phyloP scores from a whole-genome alignment of 2,113 vertebrate species.

The Psephotus haematonotus region DNA sequence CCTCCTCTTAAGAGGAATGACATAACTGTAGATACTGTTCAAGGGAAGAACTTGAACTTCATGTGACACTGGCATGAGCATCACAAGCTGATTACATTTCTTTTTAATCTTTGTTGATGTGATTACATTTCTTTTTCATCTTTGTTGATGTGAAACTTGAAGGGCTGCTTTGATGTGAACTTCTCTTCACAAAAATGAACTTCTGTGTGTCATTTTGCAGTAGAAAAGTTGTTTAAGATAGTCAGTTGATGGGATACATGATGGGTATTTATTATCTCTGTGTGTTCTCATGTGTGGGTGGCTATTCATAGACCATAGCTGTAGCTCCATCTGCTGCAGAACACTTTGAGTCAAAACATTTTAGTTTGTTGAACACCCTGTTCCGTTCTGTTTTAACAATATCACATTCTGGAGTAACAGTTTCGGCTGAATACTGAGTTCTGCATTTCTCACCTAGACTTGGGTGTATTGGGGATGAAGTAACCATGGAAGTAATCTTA shows the following conservation, averaged over 20 bases:
- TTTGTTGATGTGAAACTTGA: not conserved
- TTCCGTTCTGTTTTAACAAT: not conserved
- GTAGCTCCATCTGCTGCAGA: conserved; percentile 53
- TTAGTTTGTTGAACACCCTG: conserved; percentile 33
- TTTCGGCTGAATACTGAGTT: not conserved
- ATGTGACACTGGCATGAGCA: not conserved
- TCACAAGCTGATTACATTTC: not conserved
- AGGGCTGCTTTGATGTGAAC: not conserved
- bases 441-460: not conserved
- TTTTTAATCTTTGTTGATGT: not conserved
- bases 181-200: not conserved
- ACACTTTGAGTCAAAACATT: conserved; percentile 46
- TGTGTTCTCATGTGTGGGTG: conserved; percentile 28
- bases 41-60: not conserved
- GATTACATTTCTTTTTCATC: not conserved
- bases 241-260: not conserved
- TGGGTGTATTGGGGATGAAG: not conserved
- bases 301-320: conserved; percentile 6
- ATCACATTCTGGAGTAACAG: not conserved
- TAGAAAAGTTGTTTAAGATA: not conserved
- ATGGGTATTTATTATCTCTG: not conserved
- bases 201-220: not conserved
- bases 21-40: not conserved
- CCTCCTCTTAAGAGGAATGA: not conserved
- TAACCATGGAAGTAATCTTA: not conserved